These are phyloP conservation scores for Drosophila equinoxialis DNA, from an alignment of 1,140 invertebrate species.

Conservation along the genomic window DNA sequence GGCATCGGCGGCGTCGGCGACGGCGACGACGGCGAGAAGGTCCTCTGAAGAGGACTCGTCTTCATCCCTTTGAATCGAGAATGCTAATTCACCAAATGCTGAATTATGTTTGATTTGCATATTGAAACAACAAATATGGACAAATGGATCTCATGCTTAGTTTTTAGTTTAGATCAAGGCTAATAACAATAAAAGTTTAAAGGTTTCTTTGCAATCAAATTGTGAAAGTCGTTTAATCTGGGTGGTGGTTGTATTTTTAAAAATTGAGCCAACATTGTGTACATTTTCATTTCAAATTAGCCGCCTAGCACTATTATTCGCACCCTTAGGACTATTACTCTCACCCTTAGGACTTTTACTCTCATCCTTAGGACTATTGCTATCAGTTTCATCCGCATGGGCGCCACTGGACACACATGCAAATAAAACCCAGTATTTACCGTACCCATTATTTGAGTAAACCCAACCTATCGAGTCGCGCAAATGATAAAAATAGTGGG, in stretches of 20 bases:
- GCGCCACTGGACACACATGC: too few relatives aligned
- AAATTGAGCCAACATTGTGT: neutral
- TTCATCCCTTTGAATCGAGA: constrained; percentile 11
- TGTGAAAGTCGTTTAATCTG: neutral
- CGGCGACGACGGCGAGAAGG: neutral
- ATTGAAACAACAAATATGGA: constrained; percentile 11
- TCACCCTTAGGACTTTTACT: too few relatives aligned
- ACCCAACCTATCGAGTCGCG: too few relatives aligned
- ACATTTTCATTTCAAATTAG: neutral
- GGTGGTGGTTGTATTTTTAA: neutral
- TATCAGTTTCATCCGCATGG: neutral
- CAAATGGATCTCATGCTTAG: constrained; percentile 72
- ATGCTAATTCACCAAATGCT: constrained; percentile 8
- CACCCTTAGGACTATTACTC: too few relatives aligned
- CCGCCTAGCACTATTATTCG: neutral
- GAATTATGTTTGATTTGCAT: constrained; percentile 8
- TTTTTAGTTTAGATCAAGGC: constrained; percentile 36
- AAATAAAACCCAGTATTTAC: too few relatives aligned
- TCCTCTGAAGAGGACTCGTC: neutral
- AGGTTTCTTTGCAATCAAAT: constrained; percentile 46
- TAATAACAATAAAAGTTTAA: constrained; percentile 58
- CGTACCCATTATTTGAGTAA: too few relatives aligned
- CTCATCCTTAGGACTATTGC: too few relatives aligned
- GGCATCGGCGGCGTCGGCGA: neutral
- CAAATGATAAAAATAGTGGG: too few relatives aligned